Evolutionary conservation across 2,113 vertebrate species (phyloP).

Genomic region (Chaetops frenatus): DNA sequence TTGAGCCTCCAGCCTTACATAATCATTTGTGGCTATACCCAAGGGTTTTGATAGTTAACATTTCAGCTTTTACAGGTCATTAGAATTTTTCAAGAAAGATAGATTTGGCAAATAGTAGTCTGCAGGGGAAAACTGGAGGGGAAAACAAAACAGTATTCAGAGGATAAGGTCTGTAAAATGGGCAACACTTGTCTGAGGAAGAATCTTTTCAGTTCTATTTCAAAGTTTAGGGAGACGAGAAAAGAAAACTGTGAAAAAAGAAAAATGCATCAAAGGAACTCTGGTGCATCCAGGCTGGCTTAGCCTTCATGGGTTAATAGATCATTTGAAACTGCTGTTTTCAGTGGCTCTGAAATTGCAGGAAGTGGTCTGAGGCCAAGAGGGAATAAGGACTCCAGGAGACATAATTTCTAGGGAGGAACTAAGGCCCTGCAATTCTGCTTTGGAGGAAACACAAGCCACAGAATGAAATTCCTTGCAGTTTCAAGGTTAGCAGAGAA

Average conservation of each 20-base stretch:
- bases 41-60: not conserved
- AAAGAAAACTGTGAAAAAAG: not conserved
- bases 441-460: not conserved
- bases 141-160: not conserved
- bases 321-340: not conserved
- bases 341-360: constrained; percentile 17
- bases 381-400: not conserved
- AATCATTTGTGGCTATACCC: not conserved
- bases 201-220: not conserved
- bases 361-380: not conserved
- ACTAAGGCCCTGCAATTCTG: not conserved
- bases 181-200: not conserved
- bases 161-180: not conserved
- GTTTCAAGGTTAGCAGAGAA: not conserved
- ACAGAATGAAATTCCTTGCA: not conserved
- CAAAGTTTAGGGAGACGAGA: not conserved
- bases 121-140: not conserved
- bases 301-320: not conserved
- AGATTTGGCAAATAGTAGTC: not conserved
- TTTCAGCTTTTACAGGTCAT: not conserved
- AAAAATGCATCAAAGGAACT: not conserved
- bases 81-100: not conserved
- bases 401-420: constrained; percentile 4
- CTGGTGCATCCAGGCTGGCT: not conserved
- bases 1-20: not conserved